Evolutionary conservation across 2,888 invertebrate species (phyloP), one percentile per base, ranked within the genome.

Genomic region (Panzeria rudis): DNA sequence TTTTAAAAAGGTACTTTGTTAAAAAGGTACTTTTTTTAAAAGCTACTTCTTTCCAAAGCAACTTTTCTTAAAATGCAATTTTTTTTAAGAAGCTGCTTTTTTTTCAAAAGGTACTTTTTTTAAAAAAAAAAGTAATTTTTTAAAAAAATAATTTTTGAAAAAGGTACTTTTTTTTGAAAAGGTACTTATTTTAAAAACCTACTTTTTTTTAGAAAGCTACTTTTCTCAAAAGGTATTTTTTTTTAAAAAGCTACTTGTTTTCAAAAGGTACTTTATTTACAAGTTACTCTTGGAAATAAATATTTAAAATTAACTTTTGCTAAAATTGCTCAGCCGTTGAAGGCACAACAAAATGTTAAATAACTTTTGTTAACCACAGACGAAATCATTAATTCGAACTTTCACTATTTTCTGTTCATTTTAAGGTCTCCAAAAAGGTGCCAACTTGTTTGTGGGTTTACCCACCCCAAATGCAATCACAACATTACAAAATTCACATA

Each of bases 361-460:
- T 54, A 29, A 13, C 17, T 38, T 47, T 62, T 44, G 23, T 52
- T 38, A 59, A 66, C 7, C 13, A 2, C 20, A 52, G 56, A 56
- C 17, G 15, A 59, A 47, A 62, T 20, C 69, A 78, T 75, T 64
- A 79, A 78, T 68, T 44, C 72, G 17, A 77, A 86, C 71, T 77
- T 77, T 86, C 59, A 83, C 84, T 87, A 72, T 69, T 73, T 29
- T 76, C 50, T 61, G 32, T 73, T 56, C 80, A 17, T 72, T 89
- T 88, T 80, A 87, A 89, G 87, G 87, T 85, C 86, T 84, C 47
- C 83, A 83, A 86, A 86, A 73, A 83, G 83, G 81, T 86, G 82
- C 68, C 87, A 87, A 82, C 76, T 61, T 79, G 81, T 62, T 82
- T 69, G 86, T 82, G 86, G 81, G 83, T 77, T 86, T 79, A 76